Evolutionary conservation across 1,140 invertebrate species (phyloP).

Genomic region (Drosophila setifemur): DNA sequence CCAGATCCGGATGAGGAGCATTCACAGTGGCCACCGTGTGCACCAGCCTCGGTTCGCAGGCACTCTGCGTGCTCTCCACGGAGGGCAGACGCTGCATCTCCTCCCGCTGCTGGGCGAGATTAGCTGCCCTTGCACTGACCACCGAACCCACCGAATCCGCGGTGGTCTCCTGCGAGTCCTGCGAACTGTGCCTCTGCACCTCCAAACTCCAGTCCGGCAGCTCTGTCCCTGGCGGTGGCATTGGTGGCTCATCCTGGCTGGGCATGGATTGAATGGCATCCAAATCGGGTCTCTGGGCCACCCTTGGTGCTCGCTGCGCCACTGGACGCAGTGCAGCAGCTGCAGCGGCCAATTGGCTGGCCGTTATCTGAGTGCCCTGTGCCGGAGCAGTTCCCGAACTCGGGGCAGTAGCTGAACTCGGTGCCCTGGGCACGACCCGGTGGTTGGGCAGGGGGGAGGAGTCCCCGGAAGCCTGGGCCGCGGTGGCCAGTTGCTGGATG

Average conservation of each 20-base stretch:
- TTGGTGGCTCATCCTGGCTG: slow-evolving; percentile 51
- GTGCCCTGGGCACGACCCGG: not conserved
- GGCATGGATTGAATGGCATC: slow-evolving; percentile 77
- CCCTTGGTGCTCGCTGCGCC: slow-evolving; percentile 40
- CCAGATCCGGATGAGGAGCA: slow-evolving; percentile 25
- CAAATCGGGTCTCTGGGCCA: slow-evolving; percentile 57
- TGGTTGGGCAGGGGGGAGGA: slow-evolving; percentile 52
- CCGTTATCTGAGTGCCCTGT: slow-evolving; percentile 47
- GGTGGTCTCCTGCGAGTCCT: slow-evolving; percentile 70
- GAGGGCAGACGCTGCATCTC: slow-evolving; percentile 64
- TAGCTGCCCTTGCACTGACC: slow-evolving; percentile 50
- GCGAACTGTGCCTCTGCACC: slow-evolving; percentile 72
- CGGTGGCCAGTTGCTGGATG: slow-evolving; percentile 65
- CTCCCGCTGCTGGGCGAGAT: slow-evolving; percentile 47
- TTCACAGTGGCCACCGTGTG: slow-evolving; percentile 68
- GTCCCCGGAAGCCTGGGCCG: slow-evolving; percentile 35
- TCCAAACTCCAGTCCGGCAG: slow-evolving; percentile 69
- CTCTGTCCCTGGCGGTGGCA: slow-evolving; percentile 4
- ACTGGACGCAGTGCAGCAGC: slow-evolving; percentile 63
- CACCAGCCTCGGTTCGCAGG: slow-evolving; percentile 58
- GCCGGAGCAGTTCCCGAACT: too few species aligned
- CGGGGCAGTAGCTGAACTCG: not conserved
- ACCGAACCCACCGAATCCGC: slow-evolving; percentile 54
- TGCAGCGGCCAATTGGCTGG: slow-evolving; percentile 57
- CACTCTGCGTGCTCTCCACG: slow-evolving; percentile 70